A percentile compares a stretch with the other conserved stretches of the same genome.
phyloP scores from a whole-genome alignment of 2,113 vertebrate genomes.

The Pungitius pungitius region DNA sequence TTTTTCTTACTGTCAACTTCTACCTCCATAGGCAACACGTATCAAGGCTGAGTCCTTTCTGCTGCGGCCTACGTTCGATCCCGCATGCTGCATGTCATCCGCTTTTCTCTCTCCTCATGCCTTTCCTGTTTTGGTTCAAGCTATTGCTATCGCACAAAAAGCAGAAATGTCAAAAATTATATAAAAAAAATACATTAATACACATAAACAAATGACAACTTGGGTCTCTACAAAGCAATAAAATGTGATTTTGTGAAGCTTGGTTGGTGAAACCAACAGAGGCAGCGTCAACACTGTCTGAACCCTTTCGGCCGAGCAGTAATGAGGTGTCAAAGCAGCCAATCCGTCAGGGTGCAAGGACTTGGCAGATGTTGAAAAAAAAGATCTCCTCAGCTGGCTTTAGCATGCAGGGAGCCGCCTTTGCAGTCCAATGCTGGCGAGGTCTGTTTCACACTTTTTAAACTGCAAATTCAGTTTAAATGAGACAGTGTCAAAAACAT shows the following conservation, averaged over 20 bases:
- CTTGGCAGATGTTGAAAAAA: conserved; percentile 46
- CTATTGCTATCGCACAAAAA: background rate
- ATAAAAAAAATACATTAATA: background rate
- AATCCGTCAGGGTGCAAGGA: conserved; percentile 58
- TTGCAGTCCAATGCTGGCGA: conserved; percentile 29
- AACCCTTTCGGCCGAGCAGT: conserved; percentile 42
- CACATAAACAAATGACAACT: conserved; percentile 6
- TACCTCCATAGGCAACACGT: background rate
- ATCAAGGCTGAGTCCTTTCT: background rate
- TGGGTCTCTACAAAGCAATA: conserved; percentile 2
- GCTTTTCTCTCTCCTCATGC: background rate
- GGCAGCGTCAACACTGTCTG: conserved; percentile 30
- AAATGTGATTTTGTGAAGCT: conserved; percentile 27
- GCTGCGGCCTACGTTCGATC: background rate
- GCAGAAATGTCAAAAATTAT: background rate
- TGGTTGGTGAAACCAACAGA: conserved; percentile 30
- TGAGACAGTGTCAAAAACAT: conserved; percentile 18
- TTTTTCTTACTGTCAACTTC: conserved; percentile 3
- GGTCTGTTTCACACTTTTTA: conserved; percentile 48
- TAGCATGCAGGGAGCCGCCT: conserved; percentile 27
- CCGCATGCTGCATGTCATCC: background rate
- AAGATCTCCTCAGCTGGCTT: conserved; percentile 36
- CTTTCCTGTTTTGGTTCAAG: background rate
- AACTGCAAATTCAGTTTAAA: conserved; percentile 48
- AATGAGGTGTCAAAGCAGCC: conserved; percentile 66